Evolutionary conservation across 2,797 vertebrate genomes (phyloP), one percentile per base, ranked within the genome.

Genomic region (Chaunax sp.): DNA sequence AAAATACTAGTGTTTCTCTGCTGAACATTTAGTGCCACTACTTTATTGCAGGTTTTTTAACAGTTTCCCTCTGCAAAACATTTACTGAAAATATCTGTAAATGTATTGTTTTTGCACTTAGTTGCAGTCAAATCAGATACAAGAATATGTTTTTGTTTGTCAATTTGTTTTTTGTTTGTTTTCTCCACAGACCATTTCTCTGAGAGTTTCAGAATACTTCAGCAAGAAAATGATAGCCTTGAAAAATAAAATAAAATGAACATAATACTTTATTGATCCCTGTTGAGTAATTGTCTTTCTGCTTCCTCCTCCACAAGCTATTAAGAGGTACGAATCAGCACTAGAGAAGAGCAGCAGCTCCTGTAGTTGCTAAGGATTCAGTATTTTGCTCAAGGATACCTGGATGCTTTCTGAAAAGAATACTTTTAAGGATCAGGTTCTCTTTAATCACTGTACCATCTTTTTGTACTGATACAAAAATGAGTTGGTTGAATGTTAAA

Each of bases 201-300:
- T 28, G 10, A 38, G 26, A 72, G 14, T 67, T 44, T 53, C 11
- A 18, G 7, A 71, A 63, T 10, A 35, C 23, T 51, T 74, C 40
- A 56, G 33, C 9, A 33, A 68, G 35, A 54, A 41, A 51, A 62
- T 54, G 53, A 49, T 4, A 46, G 22, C 14, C 12, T 6, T 23
- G n/a, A 16, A 50, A 3, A 20, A 61, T 25, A 67, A 49, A 15
- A 45, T 28, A 9, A 57, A 66, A 56, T 15, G 15, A 10, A 38
- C 46, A 75, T 56, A 9, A 63, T 51, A 59, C 40, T 54, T 69
- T 66, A 78, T 75, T 60, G 66, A 76, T 77, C 68, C 53, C 35
- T 53, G n/a, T 55, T 68, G 46, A 26, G 40, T 56, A 72, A 75
- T 79, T 64, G 43, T 43, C 40, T 72, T 53, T 51, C 13, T 56